Evolutionary conservation across 2,888 invertebrate genomes (phyloP), one percentile per base, ranked within the genome.

Genomic region (Myopa testacea): DNA sequence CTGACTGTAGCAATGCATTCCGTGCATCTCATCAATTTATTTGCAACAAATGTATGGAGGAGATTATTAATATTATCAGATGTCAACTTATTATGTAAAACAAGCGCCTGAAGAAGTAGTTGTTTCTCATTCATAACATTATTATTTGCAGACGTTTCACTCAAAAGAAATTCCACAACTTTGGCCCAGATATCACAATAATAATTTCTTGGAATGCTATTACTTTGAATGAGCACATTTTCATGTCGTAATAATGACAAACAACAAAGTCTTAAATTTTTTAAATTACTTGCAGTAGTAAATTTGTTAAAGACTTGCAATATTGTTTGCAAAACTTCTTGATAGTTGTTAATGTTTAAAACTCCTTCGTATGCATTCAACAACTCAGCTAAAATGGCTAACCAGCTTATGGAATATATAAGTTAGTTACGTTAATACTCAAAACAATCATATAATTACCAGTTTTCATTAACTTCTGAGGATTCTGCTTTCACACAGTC

Each of bases 1-100:
- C 85, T 83, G 68, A 88, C 79, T 3, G 88, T 88, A 16, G 81
- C 76, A 5, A 88, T 79, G 75, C 87, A 87, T 79, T 88, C 88
- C 14, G 84, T 84, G 16, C 88, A 86, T 14, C 83, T 82, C 68
- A 87, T 55, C n/a, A 85, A 69, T 5, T 82, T 85, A 72, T 84
- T 87, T 0, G 82, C 79, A 16, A 83, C 84, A 34, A 87, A 84
- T 4, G 81, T 82, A 40, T 87, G 85, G 16, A 88, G 58, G 14
- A 88, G 79, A 1, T 71, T 80, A n/a, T 26, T 76, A 52, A 84
- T 84, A 38, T 83, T 77, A 26, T 83, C 80, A 0, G 79, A 63
- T n/a, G 76, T 78, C 0, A 87, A 37, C 78, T 87, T 88, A 4
- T 81, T 75, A 37, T 84, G 75, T 38, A 73, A 79, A 14, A 88